Conservation (phyloP, 2,888 invertebrate genomes). For the Horisme vitalbata region DNA sequence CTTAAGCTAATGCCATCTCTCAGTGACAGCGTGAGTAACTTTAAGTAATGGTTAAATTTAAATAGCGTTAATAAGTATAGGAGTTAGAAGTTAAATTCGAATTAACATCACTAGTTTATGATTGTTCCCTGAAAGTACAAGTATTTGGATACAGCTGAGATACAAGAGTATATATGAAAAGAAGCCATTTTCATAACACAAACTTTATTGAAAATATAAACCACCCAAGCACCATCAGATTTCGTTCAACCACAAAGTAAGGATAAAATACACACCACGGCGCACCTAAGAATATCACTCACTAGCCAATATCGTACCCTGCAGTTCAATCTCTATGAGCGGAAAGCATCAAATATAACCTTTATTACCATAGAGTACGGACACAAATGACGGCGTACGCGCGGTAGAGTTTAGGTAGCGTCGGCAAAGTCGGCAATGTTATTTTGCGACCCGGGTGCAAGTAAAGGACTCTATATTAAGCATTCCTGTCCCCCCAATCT, state of each 20-base stretch:
- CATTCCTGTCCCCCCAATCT: conserved; percentile 77
- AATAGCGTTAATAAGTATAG: too few species aligned
- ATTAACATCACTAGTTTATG: too few species aligned
- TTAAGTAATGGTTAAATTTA: too few species aligned
- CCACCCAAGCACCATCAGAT: conserved; percentile 17
- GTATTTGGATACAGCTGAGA: too few species aligned
- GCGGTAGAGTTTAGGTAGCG: conserved; percentile 48
- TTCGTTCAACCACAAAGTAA: conserved; percentile 21
- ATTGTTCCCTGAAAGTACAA: too few species aligned
- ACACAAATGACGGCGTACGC: conserved; percentile 40
- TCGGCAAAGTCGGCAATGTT: conserved; percentile 69
- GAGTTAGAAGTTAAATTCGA: too few species aligned
- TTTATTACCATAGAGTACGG: conserved; percentile 42
- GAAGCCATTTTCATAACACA: conserved; percentile 2
- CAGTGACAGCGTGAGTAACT: too few species aligned
- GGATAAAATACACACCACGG: conserved; percentile 29
- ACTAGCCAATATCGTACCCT: conserved; percentile 31
- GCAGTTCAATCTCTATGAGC: conserved; percentile 29
- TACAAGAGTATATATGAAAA: not conserved
- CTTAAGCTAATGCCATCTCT: too few species aligned
- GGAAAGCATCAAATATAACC: conserved; percentile 40
- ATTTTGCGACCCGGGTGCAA: conserved; percentile 73
- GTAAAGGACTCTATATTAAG: conserved; percentile 81
- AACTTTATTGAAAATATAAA: conserved; percentile 23
- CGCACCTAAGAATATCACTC: conserved; percentile 33